phyloP scores from a whole-genome alignment of 2,797 vertebrate genomes.

The Hyperoplus lanceolatus region DNA sequence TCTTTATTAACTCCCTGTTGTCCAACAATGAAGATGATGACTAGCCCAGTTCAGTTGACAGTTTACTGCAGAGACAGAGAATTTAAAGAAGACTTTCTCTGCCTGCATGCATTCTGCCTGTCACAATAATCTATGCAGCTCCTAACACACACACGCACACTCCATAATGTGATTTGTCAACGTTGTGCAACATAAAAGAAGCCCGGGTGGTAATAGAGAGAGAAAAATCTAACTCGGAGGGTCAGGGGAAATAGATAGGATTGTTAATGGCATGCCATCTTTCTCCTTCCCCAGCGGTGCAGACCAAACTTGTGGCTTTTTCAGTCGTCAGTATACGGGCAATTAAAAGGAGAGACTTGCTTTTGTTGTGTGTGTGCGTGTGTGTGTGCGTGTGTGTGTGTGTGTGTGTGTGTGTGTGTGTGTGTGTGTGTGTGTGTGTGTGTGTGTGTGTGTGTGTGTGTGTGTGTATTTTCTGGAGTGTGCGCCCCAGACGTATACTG shows the following conservation, averaged over 20 bases:
- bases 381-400: neutral
- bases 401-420: too few species aligned
- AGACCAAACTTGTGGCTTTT: slow-evolving; percentile 19
- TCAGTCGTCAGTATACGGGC: slow-evolving; percentile 1
- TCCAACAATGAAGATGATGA: slow-evolving; percentile 49
- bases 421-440: too few species aligned
- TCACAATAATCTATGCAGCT: slow-evolving; percentile 69
- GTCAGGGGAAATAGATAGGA: slow-evolving; percentile 63
- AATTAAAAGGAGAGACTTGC: neutral
- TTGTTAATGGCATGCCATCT: slow-evolving; percentile 33
- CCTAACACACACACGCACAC: slow-evolving; percentile 43
- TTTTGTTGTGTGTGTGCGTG: neutral
- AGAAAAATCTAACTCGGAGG: slow-evolving; percentile 64
- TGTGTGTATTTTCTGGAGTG: slow-evolving; percentile 6
- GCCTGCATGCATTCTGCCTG: slow-evolving; percentile 63
- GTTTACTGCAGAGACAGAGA: slow-evolving; percentile 53
- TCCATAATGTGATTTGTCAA: slow-evolving; percentile 78
- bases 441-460: too few species aligned
- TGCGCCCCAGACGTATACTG: neutral
- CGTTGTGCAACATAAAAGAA: slow-evolving; percentile 66
- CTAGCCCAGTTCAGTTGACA: slow-evolving; percentile 49
- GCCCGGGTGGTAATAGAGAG: slow-evolving; percentile 49
- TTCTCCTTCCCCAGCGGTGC: slow-evolving; percentile 12
- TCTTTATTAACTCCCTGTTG: slow-evolving; percentile 66
- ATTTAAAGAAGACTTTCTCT: slow-evolving; percentile 10